Conservation (phyloP, 2,113 vertebrate species). For the Martes martes region DNA sequence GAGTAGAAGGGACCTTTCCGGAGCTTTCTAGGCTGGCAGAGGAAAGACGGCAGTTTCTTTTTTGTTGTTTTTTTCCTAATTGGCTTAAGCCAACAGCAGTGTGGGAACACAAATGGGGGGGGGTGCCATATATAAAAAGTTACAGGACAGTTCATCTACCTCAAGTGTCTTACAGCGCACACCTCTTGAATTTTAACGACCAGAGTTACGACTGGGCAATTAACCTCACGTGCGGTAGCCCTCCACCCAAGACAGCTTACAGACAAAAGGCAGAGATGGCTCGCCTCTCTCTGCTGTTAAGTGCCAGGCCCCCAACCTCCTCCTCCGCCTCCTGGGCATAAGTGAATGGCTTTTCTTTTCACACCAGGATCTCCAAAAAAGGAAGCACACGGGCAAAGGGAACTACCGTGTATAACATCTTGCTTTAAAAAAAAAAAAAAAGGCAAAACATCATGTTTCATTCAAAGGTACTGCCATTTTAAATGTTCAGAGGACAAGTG, state of each 20-base stretch:
- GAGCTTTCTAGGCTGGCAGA: background rate
- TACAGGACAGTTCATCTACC: conserved; percentile 67
- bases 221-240: conserved; percentile 62
- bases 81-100: conserved; percentile 39
- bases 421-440: background rate
- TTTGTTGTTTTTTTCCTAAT: background rate
- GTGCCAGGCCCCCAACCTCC: background rate
- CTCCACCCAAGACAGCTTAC: conserved; percentile 51
- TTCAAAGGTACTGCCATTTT: conserved; percentile 27
- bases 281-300: background rate
- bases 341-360: conserved; percentile 52
- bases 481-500: conserved; percentile 34
- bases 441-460: background rate
- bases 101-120: background rate
- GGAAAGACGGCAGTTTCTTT: background rate
- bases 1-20: background rate
- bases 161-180: conserved; percentile 61
- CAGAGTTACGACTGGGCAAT: conserved; percentile 70
- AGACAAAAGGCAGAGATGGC: conserved; percentile 65
- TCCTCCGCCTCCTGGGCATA: background rate
- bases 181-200: conserved; percentile 77
- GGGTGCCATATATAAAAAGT: conserved; percentile 62
- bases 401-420: background rate
- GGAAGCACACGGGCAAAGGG: background rate
- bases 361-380: conserved; percentile 22